Percentiles rank a stretch among this genome's conserved stretches.
Conservation (phyloP, 1,140 invertebrate species). For the Drosophila fuyamai region DNA sequence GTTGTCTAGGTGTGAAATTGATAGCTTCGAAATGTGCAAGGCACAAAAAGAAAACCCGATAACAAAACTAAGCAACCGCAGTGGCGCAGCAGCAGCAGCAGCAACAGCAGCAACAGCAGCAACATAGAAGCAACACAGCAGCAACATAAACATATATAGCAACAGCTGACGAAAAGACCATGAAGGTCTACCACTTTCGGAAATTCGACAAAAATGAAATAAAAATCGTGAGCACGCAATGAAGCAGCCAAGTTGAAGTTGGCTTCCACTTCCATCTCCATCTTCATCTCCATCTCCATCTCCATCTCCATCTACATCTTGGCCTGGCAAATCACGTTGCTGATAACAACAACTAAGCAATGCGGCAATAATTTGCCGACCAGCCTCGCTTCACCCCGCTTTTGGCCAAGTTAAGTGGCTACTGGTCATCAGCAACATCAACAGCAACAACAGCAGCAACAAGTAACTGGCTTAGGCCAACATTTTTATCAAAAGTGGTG, state of each 20-base stretch:
- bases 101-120: constrained; percentile 26
- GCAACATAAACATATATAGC: constrained; percentile 18
- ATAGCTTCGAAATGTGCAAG: constrained; percentile 59
- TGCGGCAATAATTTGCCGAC: constrained; percentile 77
- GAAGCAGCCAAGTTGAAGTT: constrained; percentile 50
- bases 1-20: constrained; percentile 78
- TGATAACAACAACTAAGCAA: constrained; percentile 80
- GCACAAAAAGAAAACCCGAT: constrained; percentile 50
- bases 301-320: constrained; percentile 35
- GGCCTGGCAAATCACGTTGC: constrained; percentile 74
- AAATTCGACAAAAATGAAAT: constrained; percentile 72
- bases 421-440: constrained; percentile 69
- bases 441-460: constrained; percentile 25
- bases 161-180: constrained; percentile 57
- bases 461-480: constrained; percentile 74
- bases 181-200: constrained; percentile 82
- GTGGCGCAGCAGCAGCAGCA: constrained; percentile 8
- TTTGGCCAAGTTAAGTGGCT: constrained; percentile 62
- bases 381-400: constrained; percentile 9
- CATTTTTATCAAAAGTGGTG: constrained; percentile 81
- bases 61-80: constrained; percentile 63
- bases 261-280: constrained; percentile 41
- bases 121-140: constrained; percentile 16
- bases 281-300: constrained; percentile 24
- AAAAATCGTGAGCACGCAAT: constrained; percentile 62